phyloP scores from a whole-genome alignment of 2,113 vertebrate species.

The Etia nguti region DNA sequence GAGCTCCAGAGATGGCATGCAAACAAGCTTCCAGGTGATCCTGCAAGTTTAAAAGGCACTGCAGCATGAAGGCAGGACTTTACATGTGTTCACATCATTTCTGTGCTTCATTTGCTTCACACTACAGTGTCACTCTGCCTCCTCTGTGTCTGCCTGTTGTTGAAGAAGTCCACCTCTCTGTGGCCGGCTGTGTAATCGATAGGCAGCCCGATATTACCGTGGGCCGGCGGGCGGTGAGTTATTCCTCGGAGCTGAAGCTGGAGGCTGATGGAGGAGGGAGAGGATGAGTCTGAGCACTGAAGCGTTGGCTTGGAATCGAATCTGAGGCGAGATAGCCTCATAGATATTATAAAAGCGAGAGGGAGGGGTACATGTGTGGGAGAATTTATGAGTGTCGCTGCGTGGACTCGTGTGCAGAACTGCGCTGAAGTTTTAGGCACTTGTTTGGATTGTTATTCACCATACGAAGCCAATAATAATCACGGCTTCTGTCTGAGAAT shows the following conservation, averaged over 20 bases:
- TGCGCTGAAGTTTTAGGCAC: neutral
- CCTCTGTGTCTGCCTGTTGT: neutral
- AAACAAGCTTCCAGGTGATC: neutral
- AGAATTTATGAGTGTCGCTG: neutral
- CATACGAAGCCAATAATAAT: neutral
- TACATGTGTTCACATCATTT: neutral
- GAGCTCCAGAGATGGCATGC: neutral
- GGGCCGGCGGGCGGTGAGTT: slow-evolving; percentile 9
- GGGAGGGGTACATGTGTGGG: neutral
- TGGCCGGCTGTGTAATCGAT: slow-evolving; percentile 7
- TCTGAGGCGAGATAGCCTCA: neutral
- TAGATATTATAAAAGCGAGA: neutral
- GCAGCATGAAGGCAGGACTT: neutral
- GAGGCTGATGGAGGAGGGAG: neutral
- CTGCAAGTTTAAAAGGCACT: neutral
- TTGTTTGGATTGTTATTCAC: neutral
- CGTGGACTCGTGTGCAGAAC: neutral
- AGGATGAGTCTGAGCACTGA: slow-evolving; percentile 3
- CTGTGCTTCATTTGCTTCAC: neutral
- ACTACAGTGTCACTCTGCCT: neutral
- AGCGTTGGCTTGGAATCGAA: slow-evolving; percentile 9
- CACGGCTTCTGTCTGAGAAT: neutral
- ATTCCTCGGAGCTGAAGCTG: slow-evolving; percentile 1
- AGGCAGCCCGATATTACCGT: neutral
- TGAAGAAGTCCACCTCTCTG: neutral